phyloP scores from a whole-genome alignment of 2,113 vertebrate genomes.

The Natator depressus region DNA sequence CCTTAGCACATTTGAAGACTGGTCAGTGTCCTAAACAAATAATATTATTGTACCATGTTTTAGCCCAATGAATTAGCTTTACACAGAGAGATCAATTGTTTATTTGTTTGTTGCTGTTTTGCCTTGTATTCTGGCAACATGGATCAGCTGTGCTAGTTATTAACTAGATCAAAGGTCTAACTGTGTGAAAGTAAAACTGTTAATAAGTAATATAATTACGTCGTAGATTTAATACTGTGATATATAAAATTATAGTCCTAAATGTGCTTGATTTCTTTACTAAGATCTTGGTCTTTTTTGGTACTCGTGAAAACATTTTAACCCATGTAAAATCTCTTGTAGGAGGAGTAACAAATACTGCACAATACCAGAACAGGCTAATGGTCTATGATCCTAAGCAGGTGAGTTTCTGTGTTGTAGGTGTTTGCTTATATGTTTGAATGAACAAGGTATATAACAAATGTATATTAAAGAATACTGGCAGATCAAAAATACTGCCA shows the following conservation, averaged over 20 bases:
- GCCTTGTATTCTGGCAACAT: neutral
- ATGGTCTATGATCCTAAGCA: slow-evolving; percentile 97
- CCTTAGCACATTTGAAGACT: neutral
- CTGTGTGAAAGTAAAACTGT: slow-evolving; percentile 11
- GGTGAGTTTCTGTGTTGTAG: slow-evolving; percentile 76
- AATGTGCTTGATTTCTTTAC: slow-evolving; percentile 40
- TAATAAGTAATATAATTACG: slow-evolving; percentile 26
- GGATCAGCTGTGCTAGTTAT: neutral
- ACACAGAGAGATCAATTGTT: fast-evolving
- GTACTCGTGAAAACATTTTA: slow-evolving; percentile 53
- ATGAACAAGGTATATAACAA: neutral
- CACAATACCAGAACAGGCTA: slow-evolving; percentile 97
- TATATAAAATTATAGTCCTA: slow-evolving; percentile 8
- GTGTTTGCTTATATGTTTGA: neutral
- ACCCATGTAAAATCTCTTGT: slow-evolving; percentile 72
- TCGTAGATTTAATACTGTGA: slow-evolving; percentile 6
- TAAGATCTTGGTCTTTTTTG: slow-evolving; percentile 32
- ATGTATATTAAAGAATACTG: neutral
- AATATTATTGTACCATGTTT: neutral
- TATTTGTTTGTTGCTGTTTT: neutral
- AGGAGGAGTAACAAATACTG: slow-evolving; percentile 98
- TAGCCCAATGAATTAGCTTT: neutral
- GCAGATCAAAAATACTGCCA: neutral
- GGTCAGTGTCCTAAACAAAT: neutral
- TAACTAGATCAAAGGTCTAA: slow-evolving; percentile 17